These are phyloP conservation scores for Ciconia maguari DNA, from an alignment of 2,113 vertebrate species.

Conservation along the genomic window DNA sequence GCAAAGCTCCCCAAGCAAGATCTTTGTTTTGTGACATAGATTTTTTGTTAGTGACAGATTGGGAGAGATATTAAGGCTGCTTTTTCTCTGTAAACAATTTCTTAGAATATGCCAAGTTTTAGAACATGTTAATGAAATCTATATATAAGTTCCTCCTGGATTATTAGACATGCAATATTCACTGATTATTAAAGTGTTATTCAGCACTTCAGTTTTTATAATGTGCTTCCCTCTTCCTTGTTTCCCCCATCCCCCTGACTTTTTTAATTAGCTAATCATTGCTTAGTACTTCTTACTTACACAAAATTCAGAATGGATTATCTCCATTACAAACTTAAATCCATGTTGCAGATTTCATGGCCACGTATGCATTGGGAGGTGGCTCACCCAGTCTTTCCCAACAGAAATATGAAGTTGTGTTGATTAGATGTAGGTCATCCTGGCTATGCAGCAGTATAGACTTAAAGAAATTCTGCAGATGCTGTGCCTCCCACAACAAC, in stretches of 20 bases:
- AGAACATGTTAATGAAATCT: not conserved
- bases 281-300: not conserved
- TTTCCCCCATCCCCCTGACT: not conserved
- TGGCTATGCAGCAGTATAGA: not conserved
- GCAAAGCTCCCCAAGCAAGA: not conserved
- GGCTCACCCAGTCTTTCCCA: rapidly evolving
- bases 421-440: not conserved
- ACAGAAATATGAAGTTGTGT: not conserved
- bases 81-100: conserved; percentile 1
- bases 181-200: not conserved
- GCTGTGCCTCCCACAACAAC: not conserved
- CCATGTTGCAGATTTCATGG: not conserved
- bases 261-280: not conserved
- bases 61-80: not conserved
- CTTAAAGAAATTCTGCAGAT: not conserved
- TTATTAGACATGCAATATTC: not conserved
- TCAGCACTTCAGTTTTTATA: not conserved
- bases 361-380: not conserved
- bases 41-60: not conserved
- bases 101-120: not conserved
- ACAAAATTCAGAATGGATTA: not conserved
- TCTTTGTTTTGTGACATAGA: not conserved
- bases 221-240: not conserved
- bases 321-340: not conserved
- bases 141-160: not conserved